These are phyloP conservation scores for Calyptommatus sinebrachiatus DNA, from an alignment of 2,113 vertebrate genomes.

Conservation along the genomic window DNA sequence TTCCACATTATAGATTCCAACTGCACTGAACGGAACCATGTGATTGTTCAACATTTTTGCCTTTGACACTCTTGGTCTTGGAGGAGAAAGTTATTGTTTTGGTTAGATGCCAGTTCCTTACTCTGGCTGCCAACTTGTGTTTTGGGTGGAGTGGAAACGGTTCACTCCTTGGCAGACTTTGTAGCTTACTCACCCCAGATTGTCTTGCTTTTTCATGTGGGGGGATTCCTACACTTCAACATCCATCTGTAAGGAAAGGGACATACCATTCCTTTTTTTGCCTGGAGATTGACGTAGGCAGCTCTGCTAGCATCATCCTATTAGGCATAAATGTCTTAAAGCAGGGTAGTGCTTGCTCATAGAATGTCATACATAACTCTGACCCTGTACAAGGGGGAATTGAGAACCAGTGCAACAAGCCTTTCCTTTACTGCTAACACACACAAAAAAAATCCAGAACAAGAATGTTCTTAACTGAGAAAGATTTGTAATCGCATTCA, in stretches of 20 bases:
- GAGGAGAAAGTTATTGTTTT: not conserved
- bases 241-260: not conserved
- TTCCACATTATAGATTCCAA: no score
- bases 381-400: conserved; percentile 1
- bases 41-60: not conserved
- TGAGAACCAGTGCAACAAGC: not conserved
- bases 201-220: not conserved
- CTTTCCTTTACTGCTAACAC: not conserved
- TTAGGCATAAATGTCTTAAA: no score
- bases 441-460: not conserved
- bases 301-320: not conserved
- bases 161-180: not conserved
- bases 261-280: not conserved
- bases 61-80: not conserved
- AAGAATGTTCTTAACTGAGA: not conserved
- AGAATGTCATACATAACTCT: not conserved
- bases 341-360: not conserved
- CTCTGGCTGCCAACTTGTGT: not conserved
- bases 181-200: not conserved
- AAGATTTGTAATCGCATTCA: no score
- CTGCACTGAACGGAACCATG: not conserved
- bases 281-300: not conserved
- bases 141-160: not conserved
- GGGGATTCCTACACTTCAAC: not conserved
- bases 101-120: not conserved